phyloP scores from a whole-genome alignment of 2,113 vertebrate species.

The Acrocephalus arundinaceus region DNA sequence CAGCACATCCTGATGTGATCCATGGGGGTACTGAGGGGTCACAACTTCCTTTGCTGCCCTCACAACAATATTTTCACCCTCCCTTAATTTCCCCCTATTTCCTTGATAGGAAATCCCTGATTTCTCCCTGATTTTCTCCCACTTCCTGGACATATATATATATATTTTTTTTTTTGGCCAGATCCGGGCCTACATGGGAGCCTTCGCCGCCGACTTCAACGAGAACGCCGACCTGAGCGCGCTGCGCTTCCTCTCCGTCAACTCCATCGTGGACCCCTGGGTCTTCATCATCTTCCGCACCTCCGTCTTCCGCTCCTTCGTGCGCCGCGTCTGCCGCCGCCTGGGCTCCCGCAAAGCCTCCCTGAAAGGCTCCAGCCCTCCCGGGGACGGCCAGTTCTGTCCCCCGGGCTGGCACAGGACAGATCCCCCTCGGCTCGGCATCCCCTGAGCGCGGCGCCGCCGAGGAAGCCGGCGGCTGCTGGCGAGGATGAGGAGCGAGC shows the following conservation, averaged over 20 bases:
- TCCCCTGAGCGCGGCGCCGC: neutral
- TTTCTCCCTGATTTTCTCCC: neutral
- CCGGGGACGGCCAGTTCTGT: neutral
- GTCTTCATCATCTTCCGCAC: slow-evolving; percentile 85
- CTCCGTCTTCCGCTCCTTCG: slow-evolving; percentile 70
- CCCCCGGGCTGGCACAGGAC: slow-evolving; percentile 7
- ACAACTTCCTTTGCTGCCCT: neutral
- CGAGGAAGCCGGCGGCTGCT: neutral
- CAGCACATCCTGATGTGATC: rapidly evolving
- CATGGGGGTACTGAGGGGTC: rapidly evolving
- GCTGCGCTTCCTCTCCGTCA: slow-evolving; percentile 77
- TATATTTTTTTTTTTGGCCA: neutral
- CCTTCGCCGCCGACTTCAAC: slow-evolving; percentile 13
- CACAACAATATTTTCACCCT: rapidly evolving
- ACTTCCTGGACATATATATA: too few relatives aligned
- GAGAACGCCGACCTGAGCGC: slow-evolving; percentile 72
- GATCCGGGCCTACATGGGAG: slow-evolving; percentile 75
- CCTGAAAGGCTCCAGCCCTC: rapidly evolving
- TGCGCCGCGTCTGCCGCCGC: slow-evolving; percentile 64
- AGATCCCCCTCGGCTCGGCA: neutral
- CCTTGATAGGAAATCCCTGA: too few relatives aligned
- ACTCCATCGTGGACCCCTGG: slow-evolving; percentile 82
- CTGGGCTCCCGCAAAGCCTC: neutral
- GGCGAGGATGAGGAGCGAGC: slow-evolving; percentile 31
- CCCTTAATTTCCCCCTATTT: too few relatives aligned